Conservation (phyloP, 2,113 vertebrate genomes). For the Coturnix japonica region DNA sequence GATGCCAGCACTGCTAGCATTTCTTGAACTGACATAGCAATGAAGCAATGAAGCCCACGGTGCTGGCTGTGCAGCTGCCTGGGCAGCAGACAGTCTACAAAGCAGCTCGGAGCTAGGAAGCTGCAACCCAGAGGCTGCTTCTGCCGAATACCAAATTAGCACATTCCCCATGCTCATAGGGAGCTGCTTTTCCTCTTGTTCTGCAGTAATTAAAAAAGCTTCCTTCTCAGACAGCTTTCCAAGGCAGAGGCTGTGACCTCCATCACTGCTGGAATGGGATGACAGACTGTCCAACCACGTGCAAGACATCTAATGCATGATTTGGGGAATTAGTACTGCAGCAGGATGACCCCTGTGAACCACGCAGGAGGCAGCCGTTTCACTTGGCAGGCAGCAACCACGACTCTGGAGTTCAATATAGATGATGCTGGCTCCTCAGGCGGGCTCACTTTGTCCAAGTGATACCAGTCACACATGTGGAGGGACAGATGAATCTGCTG, state of each 20-base stretch:
- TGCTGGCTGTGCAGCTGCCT: neutral
- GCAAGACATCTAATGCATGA: neutral
- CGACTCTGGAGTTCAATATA: neutral
- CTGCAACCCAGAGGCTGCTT: neutral
- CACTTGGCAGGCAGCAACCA: fast-evolving
- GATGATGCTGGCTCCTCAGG: fast-evolving
- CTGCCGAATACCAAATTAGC: neutral
- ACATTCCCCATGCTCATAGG: neutral
- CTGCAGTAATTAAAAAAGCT: constrained; percentile 39
- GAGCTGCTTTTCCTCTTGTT: neutral
- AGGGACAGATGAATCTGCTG: neutral
- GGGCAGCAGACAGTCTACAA: neutral
- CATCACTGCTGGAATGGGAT: neutral
- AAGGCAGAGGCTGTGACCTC: neutral
- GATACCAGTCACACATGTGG: neutral
- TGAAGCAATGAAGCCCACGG: neutral
- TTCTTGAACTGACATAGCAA: neutral
- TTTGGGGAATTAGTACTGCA: neutral
- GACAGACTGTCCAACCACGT: neutral
- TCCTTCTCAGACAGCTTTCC: neutral
- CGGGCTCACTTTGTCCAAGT: neutral
- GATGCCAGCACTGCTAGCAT: fast-evolving
- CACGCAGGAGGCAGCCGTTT: fast-evolving
- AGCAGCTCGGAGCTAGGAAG: neutral
- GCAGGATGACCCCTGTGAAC: fast-evolving